phyloP scores from a whole-genome alignment of 2,113 vertebrate species.

The Ardeotis arabs region DNA sequence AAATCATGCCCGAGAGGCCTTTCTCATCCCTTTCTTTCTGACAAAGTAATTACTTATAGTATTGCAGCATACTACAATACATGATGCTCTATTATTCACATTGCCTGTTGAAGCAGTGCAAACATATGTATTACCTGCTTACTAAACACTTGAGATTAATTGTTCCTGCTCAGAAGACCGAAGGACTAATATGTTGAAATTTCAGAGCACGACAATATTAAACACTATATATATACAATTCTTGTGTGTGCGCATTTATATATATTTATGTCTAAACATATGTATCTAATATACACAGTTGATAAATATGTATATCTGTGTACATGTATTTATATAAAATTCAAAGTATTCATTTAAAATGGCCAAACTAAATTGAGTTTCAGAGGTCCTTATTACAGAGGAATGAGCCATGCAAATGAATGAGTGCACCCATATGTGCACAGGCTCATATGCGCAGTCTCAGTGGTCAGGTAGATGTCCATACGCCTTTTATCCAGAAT shows the following conservation, averaged over 20 bases:
- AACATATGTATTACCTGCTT: not conserved
- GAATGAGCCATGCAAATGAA: not conserved
- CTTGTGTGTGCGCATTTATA: not conserved
- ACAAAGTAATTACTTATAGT: conserved; percentile 1
- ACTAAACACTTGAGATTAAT: not conserved
- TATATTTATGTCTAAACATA: not conserved
- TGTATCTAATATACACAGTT: not conserved
- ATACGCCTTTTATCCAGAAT: not conserved
- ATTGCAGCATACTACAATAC: not conserved
- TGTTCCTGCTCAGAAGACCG: not conserved
- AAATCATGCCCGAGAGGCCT: not conserved
- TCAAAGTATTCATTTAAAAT: not conserved
- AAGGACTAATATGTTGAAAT: not conserved
- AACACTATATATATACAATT: not conserved
- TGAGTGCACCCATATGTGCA: not conserved
- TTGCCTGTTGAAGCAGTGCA: not conserved
- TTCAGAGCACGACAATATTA: not conserved
- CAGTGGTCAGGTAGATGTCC: not conserved
- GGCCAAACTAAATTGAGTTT: not conserved
- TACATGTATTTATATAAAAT: not conserved
- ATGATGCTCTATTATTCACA: not conserved
- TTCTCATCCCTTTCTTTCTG: not conserved
- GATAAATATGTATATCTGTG: not conserved
- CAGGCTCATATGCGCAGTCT: fast-evolving
- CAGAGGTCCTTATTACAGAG: not conserved